Evolutionary conservation across 92 coral and sea anemone species (phyloP), one percentile per base, ranked within the genome.

Genomic region (Anthopleura xanthogrammica): DNA sequence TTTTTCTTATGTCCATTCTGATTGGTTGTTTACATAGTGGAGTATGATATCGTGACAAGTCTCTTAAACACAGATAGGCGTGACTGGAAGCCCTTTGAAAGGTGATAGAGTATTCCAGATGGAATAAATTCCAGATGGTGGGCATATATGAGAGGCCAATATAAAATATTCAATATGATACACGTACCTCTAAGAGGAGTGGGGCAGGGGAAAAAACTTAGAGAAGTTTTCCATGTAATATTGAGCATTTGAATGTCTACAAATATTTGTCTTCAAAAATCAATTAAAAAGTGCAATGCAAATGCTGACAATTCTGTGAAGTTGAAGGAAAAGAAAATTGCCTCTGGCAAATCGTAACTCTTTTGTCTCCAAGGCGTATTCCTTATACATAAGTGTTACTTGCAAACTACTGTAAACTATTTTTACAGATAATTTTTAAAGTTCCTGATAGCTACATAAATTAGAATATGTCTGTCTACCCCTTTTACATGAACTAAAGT

Each of bases 1-100:
- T 74, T 36, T 73, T 80, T 86, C 89, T 74, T 71, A 86, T 60
- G 76, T 65, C 40, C 48, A 80, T 72, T 80, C 41, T 73, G 85
- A 80, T 80, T 86, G 85, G 89, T 48, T 81, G 77, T 60, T 79
- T 65, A 24, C 43, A 42, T 60, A 77, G 76, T 58, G 39, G 73
- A 0, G 20, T 3, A 64, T 70, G 50, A 58, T 68, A 68, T 41
- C 88, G 83, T 77, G 88, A 85, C 83, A 48, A 20, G 2, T 3
- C 29, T 60, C 65, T 11, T 48, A 58, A n/a, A 55, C 17, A 17
- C 41, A 56, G 3, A 29, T 23, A 86, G 89, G 89, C 85, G 85
- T 86, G 89, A 86, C 85, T 71, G 48, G 12, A 43, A n/a, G 23
- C 41, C 46, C 4, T 66, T 48, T 16, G 17, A 52, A 10, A 8